Conservation (phyloP, 2,797 vertebrate species). For the Lithobates sylvaticus region DNA sequence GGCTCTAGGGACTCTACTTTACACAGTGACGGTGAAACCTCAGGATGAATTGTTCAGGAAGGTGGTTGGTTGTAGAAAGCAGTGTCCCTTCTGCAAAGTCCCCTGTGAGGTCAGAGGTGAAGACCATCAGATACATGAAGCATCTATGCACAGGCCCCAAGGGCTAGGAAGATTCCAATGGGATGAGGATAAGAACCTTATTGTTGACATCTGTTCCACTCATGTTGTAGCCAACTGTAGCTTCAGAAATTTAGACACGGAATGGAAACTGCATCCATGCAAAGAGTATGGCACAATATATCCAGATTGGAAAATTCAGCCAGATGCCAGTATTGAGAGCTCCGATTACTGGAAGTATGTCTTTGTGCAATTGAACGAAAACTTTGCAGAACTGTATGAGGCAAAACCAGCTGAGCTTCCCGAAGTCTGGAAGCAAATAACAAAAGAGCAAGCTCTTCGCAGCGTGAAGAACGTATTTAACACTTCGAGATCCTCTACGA, state of each 20-base stretch:
- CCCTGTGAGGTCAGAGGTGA: constrained; percentile 73
- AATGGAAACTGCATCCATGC: neutral
- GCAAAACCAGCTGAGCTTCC: constrained; percentile 69
- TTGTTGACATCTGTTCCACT: constrained; percentile 64
- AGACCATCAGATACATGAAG: constrained; percentile 65
- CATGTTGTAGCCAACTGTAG: neutral
- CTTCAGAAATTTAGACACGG: constrained; percentile 44
- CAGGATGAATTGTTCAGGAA: constrained; percentile 47
- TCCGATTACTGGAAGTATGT: constrained; percentile 81
- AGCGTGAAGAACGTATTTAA: constrained; percentile 65
- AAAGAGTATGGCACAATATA: constrained; percentile 66
- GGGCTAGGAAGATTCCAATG: constrained; percentile 7
- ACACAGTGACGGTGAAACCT: constrained; percentile 27
- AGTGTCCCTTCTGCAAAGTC: constrained; percentile 72
- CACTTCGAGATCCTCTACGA: neutral
- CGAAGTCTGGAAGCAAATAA: constrained; percentile 67
- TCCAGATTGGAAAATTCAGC: constrained; percentile 72
- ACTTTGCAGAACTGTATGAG: constrained; percentile 66
- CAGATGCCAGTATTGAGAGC: constrained; percentile 69
- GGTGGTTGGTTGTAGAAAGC: constrained; percentile 54
- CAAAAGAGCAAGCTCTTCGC: constrained; percentile 54
- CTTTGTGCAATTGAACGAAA: constrained; percentile 65
- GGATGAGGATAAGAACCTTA: fast-evolving
- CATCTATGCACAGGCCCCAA: constrained; percentile 68
- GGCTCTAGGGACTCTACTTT: constrained; percentile 27